phyloP scores from a whole-genome alignment of 2,113 vertebrate species.

The Onychostoma macrolepis region DNA sequence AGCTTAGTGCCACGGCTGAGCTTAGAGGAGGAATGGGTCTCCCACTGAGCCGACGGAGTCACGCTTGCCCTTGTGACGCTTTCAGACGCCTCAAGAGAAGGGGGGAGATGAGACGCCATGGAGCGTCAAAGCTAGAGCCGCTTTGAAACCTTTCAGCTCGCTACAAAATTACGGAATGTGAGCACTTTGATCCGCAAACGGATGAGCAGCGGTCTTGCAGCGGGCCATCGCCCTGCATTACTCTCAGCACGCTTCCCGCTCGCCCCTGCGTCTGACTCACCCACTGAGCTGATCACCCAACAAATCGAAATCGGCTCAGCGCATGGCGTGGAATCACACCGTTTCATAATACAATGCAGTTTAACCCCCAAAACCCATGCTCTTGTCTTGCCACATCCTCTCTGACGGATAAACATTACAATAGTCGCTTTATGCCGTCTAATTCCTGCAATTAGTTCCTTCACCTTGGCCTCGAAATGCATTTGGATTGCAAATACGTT shows the following conservation, averaged over 20 bases:
- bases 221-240: conserved; percentile 60
- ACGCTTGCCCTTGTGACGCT: conserved; percentile 67
- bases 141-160: conserved; percentile 73
- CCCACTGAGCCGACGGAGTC: conserved; percentile 63
- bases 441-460: conserved; percentile 59
- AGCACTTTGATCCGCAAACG: conserved; percentile 74
- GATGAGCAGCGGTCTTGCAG: conserved; percentile 61
- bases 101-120: conserved; percentile 60
- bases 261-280: conserved; percentile 58
- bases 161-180: conserved; percentile 63
- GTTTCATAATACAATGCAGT: conserved; percentile 42
- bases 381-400: neutral
- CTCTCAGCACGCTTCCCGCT: conserved; percentile 37
- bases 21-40: conserved; percentile 56
- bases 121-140: conserved; percentile 45
- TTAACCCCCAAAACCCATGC: neutral
- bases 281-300: conserved; percentile 64
- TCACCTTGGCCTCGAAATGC: conserved; percentile 28
- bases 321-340: conserved; percentile 51
- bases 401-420: conserved; percentile 50
- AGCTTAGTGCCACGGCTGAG: conserved; percentile 61
- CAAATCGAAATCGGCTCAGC: conserved; percentile 62
- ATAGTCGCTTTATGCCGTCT: conserved; percentile 36
- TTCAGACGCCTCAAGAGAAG: conserved; percentile 61
- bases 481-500: conserved; percentile 33